Conservation (phyloP, 2,113 vertebrate genomes). For the Blennius ocellaris region DNA sequence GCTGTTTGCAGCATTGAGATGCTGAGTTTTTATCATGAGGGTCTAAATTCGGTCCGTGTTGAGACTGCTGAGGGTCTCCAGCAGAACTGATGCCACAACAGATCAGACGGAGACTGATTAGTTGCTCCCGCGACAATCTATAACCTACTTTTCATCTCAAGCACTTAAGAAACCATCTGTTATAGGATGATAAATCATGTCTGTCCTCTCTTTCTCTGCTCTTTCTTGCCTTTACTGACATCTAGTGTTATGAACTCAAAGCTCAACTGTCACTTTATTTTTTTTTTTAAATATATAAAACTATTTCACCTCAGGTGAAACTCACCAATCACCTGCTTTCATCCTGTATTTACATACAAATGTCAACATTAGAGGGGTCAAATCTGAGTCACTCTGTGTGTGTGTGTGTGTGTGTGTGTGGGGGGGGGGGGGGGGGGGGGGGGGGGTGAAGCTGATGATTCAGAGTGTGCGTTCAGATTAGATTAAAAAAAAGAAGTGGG, state of each 20-base stretch:
- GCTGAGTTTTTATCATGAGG: neutral
- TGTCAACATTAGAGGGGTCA: neutral
- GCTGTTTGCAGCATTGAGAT: neutral
- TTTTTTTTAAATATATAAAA: neutral
- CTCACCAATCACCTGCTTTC: neutral
- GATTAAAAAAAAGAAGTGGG: neutral
- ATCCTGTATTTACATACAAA: neutral
- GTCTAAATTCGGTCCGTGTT: neutral
- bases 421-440: neutral
- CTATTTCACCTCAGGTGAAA: neutral
- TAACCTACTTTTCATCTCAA: neutral
- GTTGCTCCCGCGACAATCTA: neutral
- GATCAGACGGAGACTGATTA: neutral
- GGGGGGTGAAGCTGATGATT: no score
- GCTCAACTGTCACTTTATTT: neutral
- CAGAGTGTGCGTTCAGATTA: neutral
- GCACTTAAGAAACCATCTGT: neutral
- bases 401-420: neutral
- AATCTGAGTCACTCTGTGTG: neutral
- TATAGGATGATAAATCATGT: neutral
- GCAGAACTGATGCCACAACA: neutral
- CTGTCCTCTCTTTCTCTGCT: neutral
- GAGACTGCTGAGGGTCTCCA: neutral
- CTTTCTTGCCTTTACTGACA: slow-evolving; percentile 50
- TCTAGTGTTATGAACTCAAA: slow-evolving; percentile 58